Base-by-base conservation (phyloP, 2,113 vertebrate species). In the Pseudopodoces humilis region DNA sequence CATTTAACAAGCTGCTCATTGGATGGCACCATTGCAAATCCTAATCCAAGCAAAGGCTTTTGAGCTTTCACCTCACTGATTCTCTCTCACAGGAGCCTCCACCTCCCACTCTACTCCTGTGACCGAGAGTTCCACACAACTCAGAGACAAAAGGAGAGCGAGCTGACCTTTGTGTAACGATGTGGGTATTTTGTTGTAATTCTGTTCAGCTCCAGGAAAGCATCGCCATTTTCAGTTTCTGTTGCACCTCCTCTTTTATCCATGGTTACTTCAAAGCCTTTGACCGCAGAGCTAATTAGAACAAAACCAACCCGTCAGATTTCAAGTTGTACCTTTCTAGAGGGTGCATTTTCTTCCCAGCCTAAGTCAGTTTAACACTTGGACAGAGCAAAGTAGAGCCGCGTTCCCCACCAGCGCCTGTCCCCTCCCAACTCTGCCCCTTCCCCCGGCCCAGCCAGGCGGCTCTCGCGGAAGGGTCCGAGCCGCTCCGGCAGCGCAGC, bases 121-220 rank as follows among this genome's bases (percentile, higher is more conserved):
- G 7, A 15, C 20, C 23, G 1, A 20, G 3, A 81, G 30, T 28
- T 31, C 33, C 24, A 7, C 0, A 27, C 13, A 67, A 24, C 88
- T 72, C 39, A 3, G 10, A 69, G 2, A 68, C 15, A 24, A 37
- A 83, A 82, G 16, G 27, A 30, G 43, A 35, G 28, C 2, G 21
- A 33, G 14, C 97, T 58, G 80, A 99, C 99, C 98, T 99, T 99
- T 15, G 99, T 98, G 94, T 99, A 99, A 86, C 98, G 98, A 94
- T 98, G 99, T 2, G 98, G 98, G 76, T 97, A 97, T 90, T 95
- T 97, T 53, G 93, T 84, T 21, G 92, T 28, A 74, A 97, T 88
- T 83, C 98, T 98, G 84, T 97, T 97, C 85, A 97, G 12, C 28
- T 98, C 98, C 64, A 96, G 92, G 86, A 97, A 97, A 74, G 97